Percentiles rank a stretch among this genome's conserved stretches.
Conservation (phyloP, 2,797 vertebrate species). For the Psittacula echo region DNA sequence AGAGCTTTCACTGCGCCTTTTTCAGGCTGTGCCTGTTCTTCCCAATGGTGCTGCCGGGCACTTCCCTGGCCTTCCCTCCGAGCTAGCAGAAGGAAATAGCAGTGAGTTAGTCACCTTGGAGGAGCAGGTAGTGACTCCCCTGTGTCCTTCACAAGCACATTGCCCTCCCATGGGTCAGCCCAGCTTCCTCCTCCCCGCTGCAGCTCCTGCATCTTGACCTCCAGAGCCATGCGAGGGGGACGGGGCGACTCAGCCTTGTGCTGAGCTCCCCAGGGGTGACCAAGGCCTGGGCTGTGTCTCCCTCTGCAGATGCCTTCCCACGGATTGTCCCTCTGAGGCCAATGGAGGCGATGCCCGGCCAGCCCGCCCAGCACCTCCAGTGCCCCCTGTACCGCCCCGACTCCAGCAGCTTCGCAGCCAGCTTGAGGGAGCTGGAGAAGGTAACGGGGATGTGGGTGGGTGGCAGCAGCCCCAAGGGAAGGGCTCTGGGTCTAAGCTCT, state of each 20-base stretch:
- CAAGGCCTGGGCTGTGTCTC: background rate
- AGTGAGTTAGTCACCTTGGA: conserved; percentile 51
- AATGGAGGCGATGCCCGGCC: conserved; percentile 67
- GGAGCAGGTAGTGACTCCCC: conserved; percentile 15
- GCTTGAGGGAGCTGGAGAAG: conserved; percentile 94
- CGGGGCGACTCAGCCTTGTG: background rate
- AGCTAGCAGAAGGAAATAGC: background rate
- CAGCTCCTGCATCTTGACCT: conserved; percentile 49
- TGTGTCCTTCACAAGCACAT: background rate
- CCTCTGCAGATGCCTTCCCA: conserved; percentile 75
- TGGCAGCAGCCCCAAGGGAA: background rate
- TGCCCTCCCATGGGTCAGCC: conserved; percentile 12
- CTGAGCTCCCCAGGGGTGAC: background rate
- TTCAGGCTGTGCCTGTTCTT: background rate
- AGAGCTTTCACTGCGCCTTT: background rate
- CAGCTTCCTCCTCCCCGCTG: conserved; percentile 35
- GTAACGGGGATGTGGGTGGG: conserved; percentile 50
- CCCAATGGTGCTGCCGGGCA: background rate
- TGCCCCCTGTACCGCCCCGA: conserved; percentile 89
- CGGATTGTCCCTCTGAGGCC: conserved; percentile 73
- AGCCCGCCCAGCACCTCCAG: conserved; percentile 77
- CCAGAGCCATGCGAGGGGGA: background rate
- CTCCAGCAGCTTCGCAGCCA: conserved; percentile 93
- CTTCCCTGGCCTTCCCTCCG: background rate
- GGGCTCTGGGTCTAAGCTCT: accelerated